A percentile compares a stretch with the other conserved stretches of the same genome.
These are phyloP conservation scores for Microtus richardsoni DNA, from an alignment of 2,113 vertebrate genomes.

Conservation along the genomic window DNA sequence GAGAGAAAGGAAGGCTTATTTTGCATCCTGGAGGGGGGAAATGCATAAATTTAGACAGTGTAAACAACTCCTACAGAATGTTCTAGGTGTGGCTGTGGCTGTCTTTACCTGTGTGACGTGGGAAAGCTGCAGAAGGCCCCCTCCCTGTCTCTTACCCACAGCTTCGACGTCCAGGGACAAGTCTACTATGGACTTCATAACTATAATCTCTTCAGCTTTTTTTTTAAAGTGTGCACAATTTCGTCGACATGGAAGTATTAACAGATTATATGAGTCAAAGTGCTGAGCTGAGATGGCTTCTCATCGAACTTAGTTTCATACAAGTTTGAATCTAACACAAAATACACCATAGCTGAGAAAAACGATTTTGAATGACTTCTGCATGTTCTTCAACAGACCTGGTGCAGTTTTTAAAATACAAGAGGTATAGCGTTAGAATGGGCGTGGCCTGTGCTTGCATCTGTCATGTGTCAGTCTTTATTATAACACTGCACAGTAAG, in stretches of 20 bases:
- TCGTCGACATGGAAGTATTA: conserved; percentile 46
- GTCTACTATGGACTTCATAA: background rate
- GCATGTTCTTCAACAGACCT: conserved; percentile 62
- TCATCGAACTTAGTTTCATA: conserved; percentile 21
- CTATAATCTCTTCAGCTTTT: conserved; percentile 16
- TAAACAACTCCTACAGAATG: conserved; percentile 37
- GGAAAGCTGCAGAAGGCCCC: background rate
- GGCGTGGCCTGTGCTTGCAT: conserved; percentile 35
- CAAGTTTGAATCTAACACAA: conserved; percentile 56
- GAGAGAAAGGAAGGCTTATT: conserved; percentile 33
- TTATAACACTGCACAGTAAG: conserved; percentile 32
- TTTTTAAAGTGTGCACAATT: background rate
- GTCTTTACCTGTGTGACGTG: background rate
- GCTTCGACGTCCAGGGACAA: background rate
- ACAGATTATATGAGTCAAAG: conserved; percentile 41
- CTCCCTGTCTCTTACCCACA: conserved; percentile 18
- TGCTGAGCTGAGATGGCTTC: conserved; percentile 24
- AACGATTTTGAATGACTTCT: conserved; percentile 52
- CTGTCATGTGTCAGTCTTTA: conserved; percentile 20
- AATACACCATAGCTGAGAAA: conserved; percentile 9
- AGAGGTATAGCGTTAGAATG: conserved; percentile 53
- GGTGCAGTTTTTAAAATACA: conserved; percentile 55
- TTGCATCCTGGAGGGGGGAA: background rate
- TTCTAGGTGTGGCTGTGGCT: conserved; percentile 15
- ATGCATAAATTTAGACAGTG: background rate